phyloP scores from a whole-genome alignment of 2,113 vertebrate species.

The Etheostoma cragini region DNA sequence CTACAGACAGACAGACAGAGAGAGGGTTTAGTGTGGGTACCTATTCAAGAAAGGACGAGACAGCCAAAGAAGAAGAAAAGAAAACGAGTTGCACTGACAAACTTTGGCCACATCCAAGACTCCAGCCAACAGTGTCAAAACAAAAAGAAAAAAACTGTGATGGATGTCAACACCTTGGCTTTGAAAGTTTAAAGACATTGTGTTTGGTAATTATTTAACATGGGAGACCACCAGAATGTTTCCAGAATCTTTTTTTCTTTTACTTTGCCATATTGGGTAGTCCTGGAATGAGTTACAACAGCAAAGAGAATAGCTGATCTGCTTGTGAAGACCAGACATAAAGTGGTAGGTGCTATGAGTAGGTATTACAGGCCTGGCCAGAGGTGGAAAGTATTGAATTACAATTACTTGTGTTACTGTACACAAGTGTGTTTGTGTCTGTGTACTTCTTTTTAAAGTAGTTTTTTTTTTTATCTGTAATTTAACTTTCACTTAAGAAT shows the following conservation, averaged over 20 bases:
- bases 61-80: neutral
- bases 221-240: conserved; percentile 16
- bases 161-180: conserved; percentile 7
- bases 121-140: neutral
- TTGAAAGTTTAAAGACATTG: conserved; percentile 10
- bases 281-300: conserved; percentile 32
- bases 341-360: conserved; percentile 23
- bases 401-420: no score
- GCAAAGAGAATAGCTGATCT: conserved; percentile 48
- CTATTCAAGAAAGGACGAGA: neutral
- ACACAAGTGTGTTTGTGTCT: no score
- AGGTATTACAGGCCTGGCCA: conserved; percentile 34
- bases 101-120: neutral
- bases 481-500: no score
- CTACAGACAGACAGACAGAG: conserved; percentile 71
- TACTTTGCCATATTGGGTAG: conserved; percentile 21
- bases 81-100: neutral
- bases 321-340: conserved; percentile 33
- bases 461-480: no score
- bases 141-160: neutral
- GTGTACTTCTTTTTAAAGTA: no score
- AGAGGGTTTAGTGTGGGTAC: neutral
- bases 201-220: conserved; percentile 40
- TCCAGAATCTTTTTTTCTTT: conserved; percentile 11
- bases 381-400: no score